Conservation (phyloP, 2,888 invertebrate species). For the Drosophila infuscata region DNA sequence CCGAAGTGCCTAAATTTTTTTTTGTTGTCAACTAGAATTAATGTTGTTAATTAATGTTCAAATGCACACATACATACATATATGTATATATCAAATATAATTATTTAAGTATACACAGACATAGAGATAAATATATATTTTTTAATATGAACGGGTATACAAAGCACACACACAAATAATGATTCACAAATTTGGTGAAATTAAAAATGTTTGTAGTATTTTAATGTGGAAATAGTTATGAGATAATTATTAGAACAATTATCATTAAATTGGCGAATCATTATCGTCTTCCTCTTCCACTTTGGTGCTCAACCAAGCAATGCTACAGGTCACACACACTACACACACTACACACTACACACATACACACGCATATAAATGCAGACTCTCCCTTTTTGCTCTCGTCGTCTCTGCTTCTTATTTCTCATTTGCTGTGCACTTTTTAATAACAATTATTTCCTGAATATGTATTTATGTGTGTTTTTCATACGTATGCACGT, state of each 20-base stretch:
- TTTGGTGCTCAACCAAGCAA: slow-evolving; percentile 33
- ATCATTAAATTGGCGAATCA: slow-evolving; percentile 77
- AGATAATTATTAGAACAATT: slow-evolving; percentile 72
- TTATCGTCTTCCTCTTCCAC: slow-evolving; percentile 62
- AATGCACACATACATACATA: neutral
- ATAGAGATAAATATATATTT: neutral
- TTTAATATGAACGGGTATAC: neutral
- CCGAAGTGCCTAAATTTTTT: neutral
- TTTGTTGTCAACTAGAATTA: neutral
- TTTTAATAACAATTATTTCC: neutral
- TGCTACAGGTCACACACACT: neutral
- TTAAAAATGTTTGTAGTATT: slow-evolving; percentile 58
- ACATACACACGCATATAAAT: neutral
- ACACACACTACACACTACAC: too few species aligned
- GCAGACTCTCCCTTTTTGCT: neutral
- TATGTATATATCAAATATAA: neutral
- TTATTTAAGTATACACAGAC: neutral
- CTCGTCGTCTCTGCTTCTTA: neutral
- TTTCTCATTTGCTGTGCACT: neutral
- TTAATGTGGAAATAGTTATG: slow-evolving; percentile 47
- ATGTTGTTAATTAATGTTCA: neutral
- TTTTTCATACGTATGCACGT: neutral
- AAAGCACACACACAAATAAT: slow-evolving; percentile 17
- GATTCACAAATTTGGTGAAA: slow-evolving; percentile 59
- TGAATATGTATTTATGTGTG: neutral